Percentiles rank a stretch among this genome's conserved stretches.
phyloP scores from a whole-genome alignment of 92 coral and sea anemone genomes.

The Isaurus tuberculatus region DNA sequence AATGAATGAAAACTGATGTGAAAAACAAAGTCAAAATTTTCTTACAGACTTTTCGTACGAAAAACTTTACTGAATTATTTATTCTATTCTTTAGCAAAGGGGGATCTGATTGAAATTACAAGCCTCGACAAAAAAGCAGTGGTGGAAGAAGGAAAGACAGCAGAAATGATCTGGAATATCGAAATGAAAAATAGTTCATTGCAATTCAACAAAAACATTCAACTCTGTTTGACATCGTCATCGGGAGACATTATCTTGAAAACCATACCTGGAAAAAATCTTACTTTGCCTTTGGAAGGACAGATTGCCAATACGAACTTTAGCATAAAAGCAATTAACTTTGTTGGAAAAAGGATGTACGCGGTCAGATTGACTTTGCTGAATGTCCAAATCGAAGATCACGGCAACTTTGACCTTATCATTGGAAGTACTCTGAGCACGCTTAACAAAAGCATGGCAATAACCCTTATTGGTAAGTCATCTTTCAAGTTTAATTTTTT shows the following conservation, averaged over 20 bases:
- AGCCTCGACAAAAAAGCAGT: slow-evolving; percentile 10
- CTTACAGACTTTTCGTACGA: neutral
- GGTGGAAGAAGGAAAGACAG: slow-evolving; percentile 13
- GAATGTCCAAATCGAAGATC: slow-evolving; percentile 11
- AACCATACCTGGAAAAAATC: slow-evolving; percentile 30
- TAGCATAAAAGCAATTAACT: slow-evolving; percentile 4
- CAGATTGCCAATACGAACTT: neutral
- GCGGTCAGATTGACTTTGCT: neutral
- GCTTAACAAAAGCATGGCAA: neutral
- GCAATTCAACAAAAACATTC: slow-evolving; percentile 16
- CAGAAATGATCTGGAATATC: slow-evolving; percentile 20
- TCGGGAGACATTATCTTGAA: slow-evolving; percentile 17
- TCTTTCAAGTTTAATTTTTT: neutral
- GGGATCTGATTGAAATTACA: slow-evolving; percentile 2
- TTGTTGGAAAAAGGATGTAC: neutral
- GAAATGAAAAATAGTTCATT: neutral
- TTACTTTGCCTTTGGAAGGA: slow-evolving; percentile 20
- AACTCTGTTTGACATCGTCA: slow-evolving; percentile 7
- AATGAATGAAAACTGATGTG: no score
- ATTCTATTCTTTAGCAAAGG: neutral
- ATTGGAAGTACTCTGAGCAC: neutral
- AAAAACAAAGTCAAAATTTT: no score
- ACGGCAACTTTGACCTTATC: slow-evolving; percentile 6
- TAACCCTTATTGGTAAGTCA: slow-evolving; percentile 11
- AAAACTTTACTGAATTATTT: neutral